Evolutionary conservation across 2,888 invertebrate species (phyloP).

Genomic region (Ectropis crepuscularia): DNA sequence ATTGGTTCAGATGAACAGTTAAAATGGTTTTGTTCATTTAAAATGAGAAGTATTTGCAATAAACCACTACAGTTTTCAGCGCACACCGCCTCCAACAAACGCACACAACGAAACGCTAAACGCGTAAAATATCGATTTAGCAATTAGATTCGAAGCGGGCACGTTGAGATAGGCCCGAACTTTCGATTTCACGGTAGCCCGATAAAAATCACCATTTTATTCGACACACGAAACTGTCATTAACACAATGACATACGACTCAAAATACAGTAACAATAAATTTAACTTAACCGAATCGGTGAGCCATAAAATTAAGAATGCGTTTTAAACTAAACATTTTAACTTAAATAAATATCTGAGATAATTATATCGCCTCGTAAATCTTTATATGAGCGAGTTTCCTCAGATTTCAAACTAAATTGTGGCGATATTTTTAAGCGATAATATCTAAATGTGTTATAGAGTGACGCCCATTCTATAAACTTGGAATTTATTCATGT

Average conservation of each 20-base stretch:
- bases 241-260: constrained; percentile 18
- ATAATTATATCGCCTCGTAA: constrained; percentile 50
- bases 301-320: constrained; percentile 37
- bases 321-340: constrained; percentile 49
- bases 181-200: constrained; percentile 39
- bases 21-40: no score
- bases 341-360: constrained; percentile 50
- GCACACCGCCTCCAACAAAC: neutral
- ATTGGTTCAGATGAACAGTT: no score
- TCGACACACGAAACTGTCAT: constrained; percentile 13
- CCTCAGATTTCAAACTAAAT: constrained; percentile 36
- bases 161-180: constrained; percentile 31
- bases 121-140: constrained; percentile 30
- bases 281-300: constrained; percentile 5
- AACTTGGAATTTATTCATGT: constrained; percentile 32
- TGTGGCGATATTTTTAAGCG: constrained; percentile 24
- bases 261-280: constrained; percentile 24
- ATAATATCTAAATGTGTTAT: constrained; percentile 37
- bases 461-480: constrained; percentile 35
- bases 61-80: neutral
- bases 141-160: constrained; percentile 26
- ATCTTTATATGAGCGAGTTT: constrained; percentile 40
- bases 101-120: constrained; percentile 11
- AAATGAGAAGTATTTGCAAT: no score
- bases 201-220: constrained; percentile 32